These are phyloP conservation scores for Phyllotreta striolata DNA, from an alignment of 2,888 invertebrate genomes.

Conservation along the genomic window DNA sequence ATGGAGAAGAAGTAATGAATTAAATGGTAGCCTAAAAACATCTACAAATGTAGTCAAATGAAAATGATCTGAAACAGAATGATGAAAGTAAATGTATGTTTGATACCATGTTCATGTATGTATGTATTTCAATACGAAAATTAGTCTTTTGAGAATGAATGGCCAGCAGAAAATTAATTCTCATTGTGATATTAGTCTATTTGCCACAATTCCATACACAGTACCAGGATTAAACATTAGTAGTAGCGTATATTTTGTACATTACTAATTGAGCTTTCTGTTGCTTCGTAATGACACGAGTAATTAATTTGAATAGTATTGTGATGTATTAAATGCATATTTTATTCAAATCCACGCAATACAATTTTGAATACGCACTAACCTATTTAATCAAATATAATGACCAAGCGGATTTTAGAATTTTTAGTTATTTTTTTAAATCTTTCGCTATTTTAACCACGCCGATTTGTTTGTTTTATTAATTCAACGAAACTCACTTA, in stretches of 20 bases:
- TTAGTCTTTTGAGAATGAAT: not conserved
- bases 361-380: too few relatives aligned
- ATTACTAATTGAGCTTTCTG: too few relatives aligned
- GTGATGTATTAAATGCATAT: too few relatives aligned
- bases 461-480: too few relatives aligned
- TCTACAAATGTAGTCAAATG: constrained; percentile 4
- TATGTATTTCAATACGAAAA: constrained; percentile 1
- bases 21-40: constrained; percentile 11
- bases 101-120: not conserved
- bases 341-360: too few relatives aligned
- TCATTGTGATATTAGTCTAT: constrained; percentile 7
- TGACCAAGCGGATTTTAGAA: too few relatives aligned
- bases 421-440: too few relatives aligned
- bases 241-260: not conserved
- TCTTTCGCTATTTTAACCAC: too few relatives aligned
- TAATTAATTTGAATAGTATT: too few relatives aligned
- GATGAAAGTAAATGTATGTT: not conserved
- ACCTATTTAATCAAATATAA: too few relatives aligned
- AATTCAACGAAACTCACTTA: too few relatives aligned
- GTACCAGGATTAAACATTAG: constrained; percentile 6
- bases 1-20: constrained; percentile 7
- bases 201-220: constrained; percentile 2
- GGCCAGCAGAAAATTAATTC: constrained; percentile 9
- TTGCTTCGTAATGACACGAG: too few relatives aligned
- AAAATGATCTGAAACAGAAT: constrained; percentile 2